Conservation (phyloP, 2,113 vertebrate species). For the Sinosuthora webbiana region DNA sequence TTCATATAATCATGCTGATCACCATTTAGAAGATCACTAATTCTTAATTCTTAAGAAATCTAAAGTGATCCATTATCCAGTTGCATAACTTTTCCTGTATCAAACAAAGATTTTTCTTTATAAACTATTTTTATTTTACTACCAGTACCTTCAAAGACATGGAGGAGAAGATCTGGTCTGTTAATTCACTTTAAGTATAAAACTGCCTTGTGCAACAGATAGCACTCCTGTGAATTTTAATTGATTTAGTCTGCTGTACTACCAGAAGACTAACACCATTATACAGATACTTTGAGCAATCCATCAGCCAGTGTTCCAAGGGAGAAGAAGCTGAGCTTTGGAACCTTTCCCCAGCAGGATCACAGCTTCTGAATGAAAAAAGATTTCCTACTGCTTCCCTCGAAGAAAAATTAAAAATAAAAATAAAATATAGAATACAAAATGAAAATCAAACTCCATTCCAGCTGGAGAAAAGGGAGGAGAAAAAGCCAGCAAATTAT, state of each 20-base stretch:
- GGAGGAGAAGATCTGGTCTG: background rate
- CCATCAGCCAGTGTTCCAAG: background rate
- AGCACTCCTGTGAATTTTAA: constrained; percentile 46
- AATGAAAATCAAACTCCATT: background rate
- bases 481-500: background rate
- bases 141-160: background rate
- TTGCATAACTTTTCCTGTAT: background rate
- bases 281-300: background rate
- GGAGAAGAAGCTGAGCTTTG: background rate
- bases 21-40: background rate
- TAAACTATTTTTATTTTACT: background rate
- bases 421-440: background rate
- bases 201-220: background rate
- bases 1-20: background rate
- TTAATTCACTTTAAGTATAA: background rate
- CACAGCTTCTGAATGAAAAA: background rate
- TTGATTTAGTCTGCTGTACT: constrained; percentile 11
- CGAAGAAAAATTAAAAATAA: background rate
- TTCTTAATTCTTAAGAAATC: background rate
- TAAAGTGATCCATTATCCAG: background rate
- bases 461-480: background rate
- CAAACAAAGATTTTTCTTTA: background rate
- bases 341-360: background rate
- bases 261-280: background rate
- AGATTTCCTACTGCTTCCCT: background rate